Evolutionary conservation across 2,797 vertebrate genomes (phyloP), one percentile per base, ranked within the genome.

Genomic region (Molossus molossus): DNA sequence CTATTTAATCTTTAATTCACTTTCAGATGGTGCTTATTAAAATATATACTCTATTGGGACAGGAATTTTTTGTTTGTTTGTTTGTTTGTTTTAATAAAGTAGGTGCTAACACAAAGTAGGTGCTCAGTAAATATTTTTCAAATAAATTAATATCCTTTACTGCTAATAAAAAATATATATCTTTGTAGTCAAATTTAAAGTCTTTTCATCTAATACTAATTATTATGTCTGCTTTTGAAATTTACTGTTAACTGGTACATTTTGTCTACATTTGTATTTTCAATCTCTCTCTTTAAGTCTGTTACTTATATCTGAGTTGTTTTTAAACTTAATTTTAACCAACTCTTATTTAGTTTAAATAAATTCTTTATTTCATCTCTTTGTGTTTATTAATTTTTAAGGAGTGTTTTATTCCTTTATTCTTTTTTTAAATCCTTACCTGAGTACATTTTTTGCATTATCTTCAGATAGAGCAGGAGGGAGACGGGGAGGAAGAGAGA

Each of bases 261-360:
- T 95, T 69, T 37, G 3, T 69, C 25, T 1, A 62, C 11, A 73
- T 55, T 18, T 88, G 73, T 11, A 91, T 79, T 75, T 89, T 91
- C 15, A 72, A n/a, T 2, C 5, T 62, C 12, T 69, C 33, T 60
- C 1, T 83, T 72, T 82, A 77, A 58, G 15, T 17, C 40, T 82
- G 9, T 20, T 86, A 48, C 45, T 87, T 87, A 90, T 15, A 82
- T 14, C 10, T 79, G 27, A 79, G 20, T 64, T 58, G 4, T 58
- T 90, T 90, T 92, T 57, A 72, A 65, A 81, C 10, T 76, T 21
- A 79, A 94, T 81, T 82, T 62, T 2, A 92, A 57, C 1, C 2
- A 6, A 50, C 21, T 83, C 8, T 81, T 45, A 73, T 50, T 79
- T 87, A 70, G n/a, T 92, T 60, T 87, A 60, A 70, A 13, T 57